Conservation (phyloP, 2,797 vertebrate genomes). For the Borostomias antarcticus region DNA sequence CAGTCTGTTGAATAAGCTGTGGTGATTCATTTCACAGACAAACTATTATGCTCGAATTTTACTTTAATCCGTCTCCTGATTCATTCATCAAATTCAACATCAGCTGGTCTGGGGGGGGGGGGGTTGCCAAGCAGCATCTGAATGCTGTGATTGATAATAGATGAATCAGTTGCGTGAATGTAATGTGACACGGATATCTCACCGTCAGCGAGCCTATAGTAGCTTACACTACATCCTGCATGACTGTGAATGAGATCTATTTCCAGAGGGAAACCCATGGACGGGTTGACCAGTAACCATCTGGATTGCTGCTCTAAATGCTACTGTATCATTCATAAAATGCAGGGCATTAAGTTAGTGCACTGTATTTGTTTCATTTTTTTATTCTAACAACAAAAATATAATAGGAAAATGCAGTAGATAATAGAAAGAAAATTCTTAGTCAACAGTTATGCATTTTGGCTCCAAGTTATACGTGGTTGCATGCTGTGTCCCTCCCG, state of each 20-base stretch:
- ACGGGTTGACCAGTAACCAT: not conserved
- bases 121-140: constrained; percentile 8
- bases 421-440: too few species aligned
- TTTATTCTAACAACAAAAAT: too few species aligned
- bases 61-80: constrained; percentile 59
- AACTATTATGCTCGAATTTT: constrained; percentile 53
- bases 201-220: not conserved
- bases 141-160: constrained; percentile 11
- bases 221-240: not conserved
- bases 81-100: constrained; percentile 39
- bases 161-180: constrained; percentile 9
- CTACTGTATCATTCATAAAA: not conserved
- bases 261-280: not conserved
- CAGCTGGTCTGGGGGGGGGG: constrained; percentile 4
- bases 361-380: too few species aligned
- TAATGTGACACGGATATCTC: not conserved
- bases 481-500: constrained; percentile 41
- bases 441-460: not conserved
- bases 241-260: not conserved
- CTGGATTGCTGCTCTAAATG: not conserved
- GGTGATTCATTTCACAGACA: constrained; percentile 54
- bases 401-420: too few species aligned
- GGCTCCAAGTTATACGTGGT: not conserved
- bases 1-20: constrained; percentile 48
- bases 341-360: too few species aligned